Conservation (phyloP, 2,888 invertebrate species). For the Catonia carolina region DNA sequence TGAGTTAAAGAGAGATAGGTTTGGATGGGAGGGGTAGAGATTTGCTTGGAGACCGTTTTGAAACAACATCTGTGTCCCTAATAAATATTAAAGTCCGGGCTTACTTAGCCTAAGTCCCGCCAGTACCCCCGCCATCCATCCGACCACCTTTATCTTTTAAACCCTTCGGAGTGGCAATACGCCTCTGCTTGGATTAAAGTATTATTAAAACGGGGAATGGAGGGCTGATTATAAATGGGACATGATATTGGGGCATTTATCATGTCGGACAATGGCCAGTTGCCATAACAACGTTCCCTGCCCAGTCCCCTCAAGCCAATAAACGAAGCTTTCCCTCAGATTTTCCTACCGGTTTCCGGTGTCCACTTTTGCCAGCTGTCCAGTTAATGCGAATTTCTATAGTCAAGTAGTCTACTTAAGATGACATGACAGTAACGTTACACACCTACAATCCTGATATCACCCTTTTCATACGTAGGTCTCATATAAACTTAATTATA, state of each 20-base stretch:
- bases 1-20: neutral
- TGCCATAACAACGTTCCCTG: conserved; percentile 3
- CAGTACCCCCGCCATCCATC: conserved; percentile 11
- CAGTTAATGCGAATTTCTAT: too few species aligned
- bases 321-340: too few species aligned
- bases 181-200: conserved; percentile 24
- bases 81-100: conserved; percentile 15
- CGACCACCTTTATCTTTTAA: conserved; percentile 26
- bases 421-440: too few species aligned
- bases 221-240: conserved; percentile 26
- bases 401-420: too few species aligned
- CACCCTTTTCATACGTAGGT: too few species aligned
- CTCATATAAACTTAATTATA: too few species aligned
- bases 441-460: too few species aligned
- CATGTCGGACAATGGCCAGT: conserved; percentile 26
- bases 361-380: too few species aligned
- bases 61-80: conserved; percentile 15
- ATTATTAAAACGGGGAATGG: conserved; percentile 8
- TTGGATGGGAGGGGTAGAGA: neutral
- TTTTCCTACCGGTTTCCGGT: too few species aligned
- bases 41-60: conserved; percentile 10
- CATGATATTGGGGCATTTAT: conserved; percentile 27
- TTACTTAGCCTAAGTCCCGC: conserved; percentile 4
- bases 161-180: conserved; percentile 17
- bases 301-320: too few species aligned